phyloP scores from a whole-genome alignment of 2,113 vertebrate species.

The Brachypteracias leptosomus region DNA sequence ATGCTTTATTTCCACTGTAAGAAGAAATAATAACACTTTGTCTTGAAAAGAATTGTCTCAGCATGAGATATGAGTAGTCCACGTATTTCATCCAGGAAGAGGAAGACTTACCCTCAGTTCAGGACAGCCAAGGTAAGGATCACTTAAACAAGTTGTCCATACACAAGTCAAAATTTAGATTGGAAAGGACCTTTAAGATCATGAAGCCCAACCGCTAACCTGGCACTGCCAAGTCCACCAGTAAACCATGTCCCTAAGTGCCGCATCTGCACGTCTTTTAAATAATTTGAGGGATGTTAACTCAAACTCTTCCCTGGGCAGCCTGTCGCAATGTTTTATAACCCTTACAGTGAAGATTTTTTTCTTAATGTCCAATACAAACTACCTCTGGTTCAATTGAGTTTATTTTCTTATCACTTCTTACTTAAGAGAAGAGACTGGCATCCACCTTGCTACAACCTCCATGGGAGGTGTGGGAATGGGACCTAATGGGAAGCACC shows the following conservation, averaged over 20 bases:
- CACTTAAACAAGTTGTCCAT: neutral
- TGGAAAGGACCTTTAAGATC: neutral
- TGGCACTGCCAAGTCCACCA: neutral
- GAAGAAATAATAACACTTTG: neutral
- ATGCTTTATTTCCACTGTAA: neutral
- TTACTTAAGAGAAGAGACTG: neutral
- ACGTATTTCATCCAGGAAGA: neutral
- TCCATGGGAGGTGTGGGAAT: neutral
- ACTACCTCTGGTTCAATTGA: accelerated
- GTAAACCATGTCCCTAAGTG: too few relatives aligned
- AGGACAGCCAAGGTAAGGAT: neutral
- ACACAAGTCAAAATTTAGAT: neutral
- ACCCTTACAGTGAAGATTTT: neutral
- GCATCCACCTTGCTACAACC: neutral
- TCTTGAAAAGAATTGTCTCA: neutral
- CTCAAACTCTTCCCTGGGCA: neutral
- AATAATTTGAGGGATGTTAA: neutral
- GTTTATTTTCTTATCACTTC: neutral
- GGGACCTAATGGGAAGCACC: neutral
- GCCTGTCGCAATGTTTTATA: neutral
- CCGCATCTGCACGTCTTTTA: neutral
- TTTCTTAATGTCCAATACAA: neutral
- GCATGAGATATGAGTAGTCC: neutral
- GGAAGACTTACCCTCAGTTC: neutral
- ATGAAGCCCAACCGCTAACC: neutral